Conservation (phyloP, 2,888 invertebrate species). For the Pegoplata infirma region DNA sequence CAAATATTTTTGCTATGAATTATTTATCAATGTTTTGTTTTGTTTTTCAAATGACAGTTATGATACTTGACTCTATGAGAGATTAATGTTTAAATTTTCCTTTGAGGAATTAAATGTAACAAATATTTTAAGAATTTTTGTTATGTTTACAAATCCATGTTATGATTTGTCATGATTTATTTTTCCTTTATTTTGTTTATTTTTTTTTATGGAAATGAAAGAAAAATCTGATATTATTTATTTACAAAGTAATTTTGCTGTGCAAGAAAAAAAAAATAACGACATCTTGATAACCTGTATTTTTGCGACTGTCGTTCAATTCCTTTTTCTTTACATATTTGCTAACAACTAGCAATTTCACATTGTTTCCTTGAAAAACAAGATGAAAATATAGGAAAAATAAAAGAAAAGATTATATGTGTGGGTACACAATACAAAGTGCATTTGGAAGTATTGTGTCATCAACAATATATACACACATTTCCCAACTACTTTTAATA, state of each 20-base stretch:
- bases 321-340: neutral
- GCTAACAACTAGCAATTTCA: conserved; percentile 1
- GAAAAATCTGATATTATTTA: neutral
- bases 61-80: neutral
- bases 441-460: conserved; percentile 34
- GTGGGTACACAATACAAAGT: conserved; percentile 10
- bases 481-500: too few relatives aligned
- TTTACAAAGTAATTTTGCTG: neutral
- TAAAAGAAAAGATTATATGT: conserved; percentile 9
- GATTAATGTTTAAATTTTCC: neutral
- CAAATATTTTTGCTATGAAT: too few relatives aligned
- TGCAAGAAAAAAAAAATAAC: too few relatives aligned
- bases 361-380: conserved; percentile 16
- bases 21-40: too few relatives aligned
- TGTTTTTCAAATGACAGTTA: neutral
- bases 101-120: neutral
- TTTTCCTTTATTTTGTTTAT: neutral
- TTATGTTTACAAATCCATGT: neutral
- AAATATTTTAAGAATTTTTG: neutral
- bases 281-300: conserved; percentile 13
- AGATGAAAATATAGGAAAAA: neutral
- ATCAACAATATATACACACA: neutral
- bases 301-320: conserved; percentile 9
- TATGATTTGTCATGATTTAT: neutral
- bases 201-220: too few relatives aligned